These are phyloP conservation scores for Neoascia interrupta DNA, from an alignment of 2,888 invertebrate species.

Conservation along the genomic window DNA sequence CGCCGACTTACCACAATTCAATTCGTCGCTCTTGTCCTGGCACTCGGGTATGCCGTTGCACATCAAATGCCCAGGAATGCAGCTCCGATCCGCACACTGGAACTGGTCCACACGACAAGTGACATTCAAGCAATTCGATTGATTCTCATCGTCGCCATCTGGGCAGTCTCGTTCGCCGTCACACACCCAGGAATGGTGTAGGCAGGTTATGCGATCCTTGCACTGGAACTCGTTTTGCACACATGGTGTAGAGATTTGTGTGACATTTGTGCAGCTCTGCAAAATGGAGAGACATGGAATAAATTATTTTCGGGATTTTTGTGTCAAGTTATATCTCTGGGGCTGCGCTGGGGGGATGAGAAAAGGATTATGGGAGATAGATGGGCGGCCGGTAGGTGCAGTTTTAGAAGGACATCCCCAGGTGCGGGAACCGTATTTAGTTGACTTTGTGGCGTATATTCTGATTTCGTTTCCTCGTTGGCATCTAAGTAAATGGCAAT, in stretches of 20 bases:
- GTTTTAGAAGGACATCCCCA: not conserved
- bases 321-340: not conserved
- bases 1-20: constrained; percentile 85
- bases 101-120: constrained; percentile 93
- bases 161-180: constrained; percentile 92
- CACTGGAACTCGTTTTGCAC: constrained; percentile 88
- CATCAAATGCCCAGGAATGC: constrained; percentile 89
- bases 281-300: not conserved
- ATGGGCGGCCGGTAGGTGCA: not conserved
- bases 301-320: constrained; percentile 4
- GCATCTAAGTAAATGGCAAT: no score
- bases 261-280: not conserved
- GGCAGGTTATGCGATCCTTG: constrained; percentile 88
- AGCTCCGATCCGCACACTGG: constrained; percentile 89
- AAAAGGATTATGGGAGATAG: constrained; percentile 1
- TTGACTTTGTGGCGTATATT: not conserved
- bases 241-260: constrained; percentile 83
- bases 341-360: not conserved
- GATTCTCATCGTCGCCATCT: constrained; percentile 89
- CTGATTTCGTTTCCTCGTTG: not conserved
- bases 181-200: constrained; percentile 90
- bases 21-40: constrained; percentile 91
- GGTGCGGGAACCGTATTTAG: constrained; percentile 1
- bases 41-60: constrained; percentile 92
- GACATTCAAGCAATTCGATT: constrained; percentile 84